Base-by-base conservation (phyloP, 2,797 vertebrate species). In the Oreochromis mossambicus region DNA sequence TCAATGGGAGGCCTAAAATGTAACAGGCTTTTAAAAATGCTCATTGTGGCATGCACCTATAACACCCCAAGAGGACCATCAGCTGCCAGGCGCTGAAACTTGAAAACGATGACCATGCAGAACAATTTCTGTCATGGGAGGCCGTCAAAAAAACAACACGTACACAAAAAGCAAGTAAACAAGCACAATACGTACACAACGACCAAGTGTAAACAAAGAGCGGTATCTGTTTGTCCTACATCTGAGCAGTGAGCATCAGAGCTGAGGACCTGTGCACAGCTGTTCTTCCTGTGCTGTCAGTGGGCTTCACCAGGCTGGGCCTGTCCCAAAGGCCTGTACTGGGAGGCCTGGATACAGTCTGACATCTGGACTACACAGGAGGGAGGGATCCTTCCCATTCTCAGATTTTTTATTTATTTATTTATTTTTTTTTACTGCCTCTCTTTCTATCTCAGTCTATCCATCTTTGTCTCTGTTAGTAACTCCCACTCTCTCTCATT, bases 361-460 rank as follows among this genome's bases (percentile, higher is more conserved):
- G 94, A 96, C 94, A 95, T 93, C 93, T 91, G 96, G 95, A 96
- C 94, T 95, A 89, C 91, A 96, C 93, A 94, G 91, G 93, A 94
- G 90, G 93, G 93, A 95, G 92, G 93, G 88, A 94, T 90, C 88
- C 87, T 85, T 91, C 82, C 83, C 79, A 76, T 78, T 83, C 85
- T 81, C 38, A 9, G 11, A 80, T 56, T 92, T 83, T 84, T 86
- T 70, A 41, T 66, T 66, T 66, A 8, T 66, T 68, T 41, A 3
- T 24, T n/a, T n/a, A n/a, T 1, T 29, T 73, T 84, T 79, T 70
- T 79, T 87, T 84, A 41, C 70, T 68, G 79, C 85, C 87, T 89
- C 86, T 85, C 83, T 79, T 84, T 89, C 78, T 77, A 63, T 86
- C 86, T 87, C 86, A 80, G 76, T 89, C 87, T 79, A 90, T 93